Conservation (phyloP, 1,140 invertebrate genomes). For the Brachionus paranguensis region DNA sequence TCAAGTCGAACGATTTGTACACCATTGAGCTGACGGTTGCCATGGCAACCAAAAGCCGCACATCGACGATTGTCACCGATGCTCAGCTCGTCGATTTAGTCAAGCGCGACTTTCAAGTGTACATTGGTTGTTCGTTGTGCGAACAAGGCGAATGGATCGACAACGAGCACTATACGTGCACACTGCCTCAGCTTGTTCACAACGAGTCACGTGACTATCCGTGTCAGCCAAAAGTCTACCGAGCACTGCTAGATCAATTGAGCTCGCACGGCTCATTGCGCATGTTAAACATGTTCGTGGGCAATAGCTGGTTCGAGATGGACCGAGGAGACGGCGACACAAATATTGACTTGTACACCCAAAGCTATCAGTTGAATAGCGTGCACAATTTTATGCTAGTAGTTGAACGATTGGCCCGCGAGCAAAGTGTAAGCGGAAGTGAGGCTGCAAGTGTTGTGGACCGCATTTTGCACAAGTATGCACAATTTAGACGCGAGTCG, state of each 20-base stretch:
- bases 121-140: neutral
- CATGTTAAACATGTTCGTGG: neutral
- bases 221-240: neutral
- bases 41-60: too few species aligned
- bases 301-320: neutral
- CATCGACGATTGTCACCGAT: too few species aligned
- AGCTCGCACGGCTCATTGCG: neutral
- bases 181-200: neutral
- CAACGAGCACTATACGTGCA: neutral
- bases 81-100: neutral
- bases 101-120: neutral
- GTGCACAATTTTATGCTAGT: neutral
- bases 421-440: neutral
- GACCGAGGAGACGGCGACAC: neutral
- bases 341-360: neutral
- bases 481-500: neutral
- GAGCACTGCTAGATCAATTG: neutral
- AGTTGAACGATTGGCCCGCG: neutral
- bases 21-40: neutral
- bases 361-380: neutral
- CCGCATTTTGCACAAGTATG: neutral
- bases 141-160: neutral
- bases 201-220: neutral
- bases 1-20: neutral
- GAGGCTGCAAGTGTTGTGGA: too few species aligned